Evolutionary conservation across 30 jellyfish, hydroid and myxozoan genomes (phyloP), one percentile per base, ranked within the genome.

Genomic region (Catostylus mosaicus): DNA sequence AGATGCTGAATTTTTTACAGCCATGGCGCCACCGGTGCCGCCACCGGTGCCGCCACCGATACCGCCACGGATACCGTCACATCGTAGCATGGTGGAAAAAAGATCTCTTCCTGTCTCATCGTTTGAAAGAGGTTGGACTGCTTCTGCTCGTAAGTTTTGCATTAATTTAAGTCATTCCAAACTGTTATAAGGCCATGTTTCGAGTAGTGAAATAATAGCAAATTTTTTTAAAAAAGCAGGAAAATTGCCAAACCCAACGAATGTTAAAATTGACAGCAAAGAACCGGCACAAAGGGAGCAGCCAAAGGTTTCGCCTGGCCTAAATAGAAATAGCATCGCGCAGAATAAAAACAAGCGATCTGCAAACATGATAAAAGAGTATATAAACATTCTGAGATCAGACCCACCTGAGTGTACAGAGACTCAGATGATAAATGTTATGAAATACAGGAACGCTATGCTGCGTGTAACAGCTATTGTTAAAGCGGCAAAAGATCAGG

Each of bases 381-480:
- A 95, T 35, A 95, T 95, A 36, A 86, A 83, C 77, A 95, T 95
- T 18, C 87, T 95, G 74, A 96, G 99, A 30, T 95, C 99, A 36
- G 99, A 95, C 62, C 99, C 99, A 8, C 99, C 99, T 18, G 99
- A 95, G 68, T 95, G 99, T 67, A 95, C 99, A 0, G 99, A 89
- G 30, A 80, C 50, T 18, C 97, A 95, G 27, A 89, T 95, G 92
- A 61, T 89, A 16, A 78, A 95, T 27, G 97, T 96, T 1, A 89
- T 95, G 97, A 86, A 89, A 60, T 95, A 95, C 65, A 80, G 99
- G 43, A 96, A 74, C 30, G 97, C 97, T 0, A 88, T 95, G 92
- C 45, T 95, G 46, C 95, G 79, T 5, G 96, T 97, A 7, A 95
- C 99, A 31, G 80, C 67, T 9, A 75, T 72, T 46, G 90, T 89